These are phyloP conservation scores for Biston stratarius DNA, from an alignment of 2,888 invertebrate genomes.

Conservation along the genomic window DNA sequence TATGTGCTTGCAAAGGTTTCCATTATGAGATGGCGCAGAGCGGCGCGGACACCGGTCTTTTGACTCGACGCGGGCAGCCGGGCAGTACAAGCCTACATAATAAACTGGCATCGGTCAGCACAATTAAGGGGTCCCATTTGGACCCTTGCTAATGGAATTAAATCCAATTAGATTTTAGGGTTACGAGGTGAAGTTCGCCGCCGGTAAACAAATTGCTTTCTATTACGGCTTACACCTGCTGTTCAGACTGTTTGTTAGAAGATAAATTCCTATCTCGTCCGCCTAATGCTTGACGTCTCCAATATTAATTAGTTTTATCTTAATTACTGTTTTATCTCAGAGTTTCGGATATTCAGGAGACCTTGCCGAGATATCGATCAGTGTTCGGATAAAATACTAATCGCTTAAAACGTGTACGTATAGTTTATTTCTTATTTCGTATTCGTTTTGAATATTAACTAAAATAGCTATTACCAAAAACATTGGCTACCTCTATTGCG, in stretches of 20 bases:
- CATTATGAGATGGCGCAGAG: conserved; percentile 62
- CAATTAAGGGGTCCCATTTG: conserved; percentile 82
- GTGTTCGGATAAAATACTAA: not conserved
- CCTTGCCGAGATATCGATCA: not conserved
- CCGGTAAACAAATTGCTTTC: conserved; percentile 81
- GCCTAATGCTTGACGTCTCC: conserved; percentile 59
- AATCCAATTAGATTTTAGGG: conserved; percentile 86
- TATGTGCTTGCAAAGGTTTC: conserved; percentile 57
- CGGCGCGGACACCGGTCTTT: conserved; percentile 46
- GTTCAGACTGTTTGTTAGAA: conserved; percentile 66
- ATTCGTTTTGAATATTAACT: not conserved
- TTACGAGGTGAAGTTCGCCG: conserved; percentile 83
- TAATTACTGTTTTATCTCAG: conserved; percentile 41
- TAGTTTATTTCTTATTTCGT: not conserved
- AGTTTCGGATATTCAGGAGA: conserved; percentile 8
- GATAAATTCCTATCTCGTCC: conserved; percentile 67
- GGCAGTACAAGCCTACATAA: conserved; percentile 58
- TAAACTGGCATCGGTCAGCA: conserved; percentile 81
- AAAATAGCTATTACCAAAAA: too few relatives aligned
- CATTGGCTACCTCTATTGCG: too few relatives aligned
- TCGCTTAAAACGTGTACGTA: too few relatives aligned
- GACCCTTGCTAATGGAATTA: conserved; percentile 85
- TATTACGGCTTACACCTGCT: conserved; percentile 76
- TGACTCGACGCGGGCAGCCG: not conserved
- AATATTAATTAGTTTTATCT: conserved; percentile 58